Evolutionary conservation across 2,888 invertebrate genomes (phyloP), one percentile per base, ranked within the genome.

Genomic region (Xestia c-nigrum): DNA sequence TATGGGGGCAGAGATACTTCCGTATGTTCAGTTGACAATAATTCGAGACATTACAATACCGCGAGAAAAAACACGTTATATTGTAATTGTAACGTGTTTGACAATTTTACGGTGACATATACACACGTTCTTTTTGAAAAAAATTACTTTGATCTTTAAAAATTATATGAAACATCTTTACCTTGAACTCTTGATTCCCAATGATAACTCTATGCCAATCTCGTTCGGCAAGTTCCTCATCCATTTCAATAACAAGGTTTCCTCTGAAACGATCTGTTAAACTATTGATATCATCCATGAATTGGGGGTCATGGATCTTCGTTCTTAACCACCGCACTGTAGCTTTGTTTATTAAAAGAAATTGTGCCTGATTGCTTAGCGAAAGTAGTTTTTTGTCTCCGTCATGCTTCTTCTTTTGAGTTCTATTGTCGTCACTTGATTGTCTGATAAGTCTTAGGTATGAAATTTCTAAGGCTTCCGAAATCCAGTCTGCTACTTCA

Each of bases 321-420:
- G 97, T 95, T 75, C 95, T 95, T 68, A 99, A 94, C 97, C 98
- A 98, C 79, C 97, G 94, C 0, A 99, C 97, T 83, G 99, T 99
- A 0, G 98, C 97, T 87, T 97, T 97, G 92, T 98, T 99, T 72
- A 99, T 96, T 68, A 99, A 94, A 69, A 99, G 97, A 94, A 97
- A 99, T 92, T 99, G 99, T 0, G 98, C 98, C 95, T 99, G 98
- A 94, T 99, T 99, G 68, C 98, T 97, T 76, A 99, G 95, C 0
- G 98, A 98, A 50, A 97, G 89, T 55, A 93, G 78, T 68, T 91
- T 94, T 43, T 91, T 85, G 24, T 92, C 92, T 16, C 84, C 88
- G 50, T 91, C 90, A 6, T 82, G 85, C 74, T 94, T 95, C 67
- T 93, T 94, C 89, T 94, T 96, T 75, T 91, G 91, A 21, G 88